Percentiles rank a stretch among this genome's conserved stretches.
These are phyloP conservation scores for Cossypha heuglini DNA, from an alignment of 2,797 vertebrate species.

Conservation along the genomic window DNA sequence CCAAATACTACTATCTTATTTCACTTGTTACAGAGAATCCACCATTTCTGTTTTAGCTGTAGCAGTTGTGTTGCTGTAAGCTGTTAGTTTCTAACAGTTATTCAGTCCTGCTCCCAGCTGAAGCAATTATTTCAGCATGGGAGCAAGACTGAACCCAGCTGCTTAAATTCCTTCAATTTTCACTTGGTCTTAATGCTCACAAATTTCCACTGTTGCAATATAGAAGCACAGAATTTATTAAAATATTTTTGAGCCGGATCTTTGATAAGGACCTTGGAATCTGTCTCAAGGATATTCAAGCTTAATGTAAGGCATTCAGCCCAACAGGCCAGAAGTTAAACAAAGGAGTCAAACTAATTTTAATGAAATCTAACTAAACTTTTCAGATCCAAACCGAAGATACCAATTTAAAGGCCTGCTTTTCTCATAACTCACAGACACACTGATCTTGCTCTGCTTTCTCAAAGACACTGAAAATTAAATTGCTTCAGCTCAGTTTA, in stretches of 20 bases:
- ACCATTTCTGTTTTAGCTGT: background rate
- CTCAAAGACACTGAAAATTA: background rate
- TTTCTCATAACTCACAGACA: background rate
- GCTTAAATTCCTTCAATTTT: slow-evolving; percentile 37
- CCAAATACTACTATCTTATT: background rate
- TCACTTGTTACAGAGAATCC: background rate
- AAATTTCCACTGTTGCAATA: slow-evolving; percentile 27
- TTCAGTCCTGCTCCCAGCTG: background rate
- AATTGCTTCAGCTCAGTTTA: slow-evolving; percentile 1
- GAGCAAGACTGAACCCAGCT: background rate
- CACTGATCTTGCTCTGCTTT: background rate
- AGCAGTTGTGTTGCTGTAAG: background rate
- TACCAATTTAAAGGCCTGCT: background rate
- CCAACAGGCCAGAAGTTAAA: slow-evolving; percentile 50
- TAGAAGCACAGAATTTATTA: slow-evolving; percentile 9
- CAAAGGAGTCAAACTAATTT: slow-evolving; percentile 38
- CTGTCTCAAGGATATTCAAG: slow-evolving; percentile 9
- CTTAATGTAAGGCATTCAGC: background rate
- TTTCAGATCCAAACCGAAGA: slow-evolving; percentile 12
- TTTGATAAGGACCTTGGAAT: slow-evolving; percentile 40
- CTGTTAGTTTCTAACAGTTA: background rate
- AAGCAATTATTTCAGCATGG: slow-evolving; percentile 27
- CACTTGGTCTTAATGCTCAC: slow-evolving; percentile 26
- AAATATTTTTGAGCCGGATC: slow-evolving; percentile 30
- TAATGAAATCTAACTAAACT: slow-evolving; percentile 41